These are phyloP conservation scores for Corythornis cristatus DNA, from an alignment of 2,113 vertebrate species.

Conservation along the genomic window DNA sequence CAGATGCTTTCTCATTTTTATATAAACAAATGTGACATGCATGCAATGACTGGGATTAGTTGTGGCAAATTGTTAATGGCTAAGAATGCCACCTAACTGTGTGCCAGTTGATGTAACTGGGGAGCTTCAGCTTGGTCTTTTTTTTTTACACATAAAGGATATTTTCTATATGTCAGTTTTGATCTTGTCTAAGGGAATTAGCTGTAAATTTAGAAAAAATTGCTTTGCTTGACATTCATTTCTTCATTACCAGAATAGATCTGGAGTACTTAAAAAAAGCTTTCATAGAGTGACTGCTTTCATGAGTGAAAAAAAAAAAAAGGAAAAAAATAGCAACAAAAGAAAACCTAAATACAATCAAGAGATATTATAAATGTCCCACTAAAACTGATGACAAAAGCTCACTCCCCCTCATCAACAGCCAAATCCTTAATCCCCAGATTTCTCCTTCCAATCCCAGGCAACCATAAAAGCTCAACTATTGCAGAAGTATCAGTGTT, in stretches of 20 bases:
- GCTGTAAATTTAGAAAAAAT: conserved; percentile 53
- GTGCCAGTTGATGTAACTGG: not conserved
- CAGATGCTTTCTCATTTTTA: not conserved
- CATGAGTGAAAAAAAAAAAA: conserved; percentile 7
- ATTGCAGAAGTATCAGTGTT: not conserved
- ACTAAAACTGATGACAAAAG: conserved; percentile 28
- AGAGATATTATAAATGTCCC: conserved; percentile 25
- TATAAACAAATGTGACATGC: not conserved
- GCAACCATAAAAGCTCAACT: not conserved
- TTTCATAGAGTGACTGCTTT: conserved; percentile 17
- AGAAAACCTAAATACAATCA: conserved; percentile 30
- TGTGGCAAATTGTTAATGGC: not conserved
- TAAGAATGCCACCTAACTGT: not conserved
- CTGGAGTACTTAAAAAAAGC: conserved; percentile 37
- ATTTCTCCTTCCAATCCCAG: not conserved
- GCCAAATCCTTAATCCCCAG: not conserved
- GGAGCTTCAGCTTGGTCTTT: not conserved
- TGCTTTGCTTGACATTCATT: conserved; percentile 45
- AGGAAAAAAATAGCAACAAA: not conserved
- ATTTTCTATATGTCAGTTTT: conserved; percentile 33
- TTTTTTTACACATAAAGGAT: not conserved
- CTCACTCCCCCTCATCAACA: conserved; percentile 1
- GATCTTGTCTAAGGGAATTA: conserved; percentile 1
- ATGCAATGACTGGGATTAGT: not conserved
- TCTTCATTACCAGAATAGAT: conserved; percentile 57